Conservation (phyloP, 2,888 invertebrate species). For the Erpobdella octoculata region DNA sequence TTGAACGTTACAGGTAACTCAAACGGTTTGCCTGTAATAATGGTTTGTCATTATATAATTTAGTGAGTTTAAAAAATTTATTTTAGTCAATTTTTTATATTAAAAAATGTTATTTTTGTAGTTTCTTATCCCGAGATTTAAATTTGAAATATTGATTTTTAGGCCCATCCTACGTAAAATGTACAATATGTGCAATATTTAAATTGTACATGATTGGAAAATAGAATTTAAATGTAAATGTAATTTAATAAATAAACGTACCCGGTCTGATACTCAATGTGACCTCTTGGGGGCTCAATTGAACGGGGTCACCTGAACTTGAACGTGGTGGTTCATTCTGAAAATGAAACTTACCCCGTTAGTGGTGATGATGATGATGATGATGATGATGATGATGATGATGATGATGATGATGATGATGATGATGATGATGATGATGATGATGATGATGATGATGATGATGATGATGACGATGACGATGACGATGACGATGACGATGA, state of each 20-base stretch:
- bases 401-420: neutral
- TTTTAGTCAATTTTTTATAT: too few species aligned
- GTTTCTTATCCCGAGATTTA: too few species aligned
- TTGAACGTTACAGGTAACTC: neutral
- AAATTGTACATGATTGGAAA: too few species aligned
- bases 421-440: neutral
- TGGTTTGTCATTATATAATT: too few species aligned
- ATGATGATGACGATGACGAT: too few species aligned
- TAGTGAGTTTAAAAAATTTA: too few species aligned
- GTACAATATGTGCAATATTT: too few species aligned
- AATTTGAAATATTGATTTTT: too few species aligned
- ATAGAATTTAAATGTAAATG: too few species aligned
- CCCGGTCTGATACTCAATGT: neutral
- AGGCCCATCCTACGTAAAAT: too few species aligned
- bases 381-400: neutral
- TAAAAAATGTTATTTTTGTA: too few species aligned
- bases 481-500: slow-evolving; percentile 36
- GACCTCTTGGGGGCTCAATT: neutral
- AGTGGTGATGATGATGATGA: neutral
- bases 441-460: neutral
- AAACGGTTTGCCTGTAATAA: neutral
- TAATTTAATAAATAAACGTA: too few species aligned
- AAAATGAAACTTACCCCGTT: neutral
- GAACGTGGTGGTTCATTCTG: neutral
- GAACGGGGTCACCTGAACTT: neutral